These are phyloP conservation scores for Venustoraphidia nigricollis DNA, from an alignment of 2,888 invertebrate genomes.

Conservation along the genomic window DNA sequence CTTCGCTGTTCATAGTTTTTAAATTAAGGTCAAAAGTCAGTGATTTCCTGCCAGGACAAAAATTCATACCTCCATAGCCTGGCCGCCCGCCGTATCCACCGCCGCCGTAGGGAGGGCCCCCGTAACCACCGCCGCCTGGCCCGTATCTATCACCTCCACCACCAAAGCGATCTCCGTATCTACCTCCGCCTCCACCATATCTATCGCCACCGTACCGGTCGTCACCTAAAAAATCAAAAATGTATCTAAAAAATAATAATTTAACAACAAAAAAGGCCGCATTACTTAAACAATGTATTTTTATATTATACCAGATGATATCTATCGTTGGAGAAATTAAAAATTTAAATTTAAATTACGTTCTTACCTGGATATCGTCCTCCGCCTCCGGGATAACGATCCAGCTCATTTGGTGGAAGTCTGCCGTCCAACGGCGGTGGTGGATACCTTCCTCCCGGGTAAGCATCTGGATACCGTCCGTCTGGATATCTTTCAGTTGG, in stretches of 20 bases:
- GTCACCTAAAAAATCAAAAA: conserved; percentile 13
- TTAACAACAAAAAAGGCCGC: conserved; percentile 4
- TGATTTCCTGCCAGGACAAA: no score
- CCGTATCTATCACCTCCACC: conserved; percentile 18
- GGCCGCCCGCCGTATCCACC: conserved; percentile 13
- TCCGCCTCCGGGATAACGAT: conserved; percentile 16
- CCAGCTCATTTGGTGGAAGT: conserved; percentile 19
- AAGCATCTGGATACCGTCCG: conserved; percentile 14
- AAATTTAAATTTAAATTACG: neutral
- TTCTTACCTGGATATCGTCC: conserved; percentile 5
- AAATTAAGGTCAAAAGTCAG: no score
- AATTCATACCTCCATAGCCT: conserved; percentile 6
- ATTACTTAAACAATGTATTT: no score
- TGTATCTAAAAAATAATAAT: conserved; percentile 5
- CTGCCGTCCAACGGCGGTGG: conserved; percentile 18
- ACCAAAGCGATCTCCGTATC: conserved; percentile 11
- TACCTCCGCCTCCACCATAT: conserved; percentile 26
- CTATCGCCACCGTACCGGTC: conserved; percentile 22
- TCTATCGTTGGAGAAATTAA: no score
- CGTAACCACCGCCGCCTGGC: conserved; percentile 16
- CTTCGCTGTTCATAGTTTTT: no score
- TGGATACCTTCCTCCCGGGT: conserved; percentile 9
- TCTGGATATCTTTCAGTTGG: conserved; percentile 9
- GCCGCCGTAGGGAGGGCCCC: conserved; percentile 18
- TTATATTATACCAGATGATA: no score